These are phyloP conservation scores for Pardosa pseudoannulata DNA, from an alignment of 2,888 invertebrate species.

Conservation along the genomic window DNA sequence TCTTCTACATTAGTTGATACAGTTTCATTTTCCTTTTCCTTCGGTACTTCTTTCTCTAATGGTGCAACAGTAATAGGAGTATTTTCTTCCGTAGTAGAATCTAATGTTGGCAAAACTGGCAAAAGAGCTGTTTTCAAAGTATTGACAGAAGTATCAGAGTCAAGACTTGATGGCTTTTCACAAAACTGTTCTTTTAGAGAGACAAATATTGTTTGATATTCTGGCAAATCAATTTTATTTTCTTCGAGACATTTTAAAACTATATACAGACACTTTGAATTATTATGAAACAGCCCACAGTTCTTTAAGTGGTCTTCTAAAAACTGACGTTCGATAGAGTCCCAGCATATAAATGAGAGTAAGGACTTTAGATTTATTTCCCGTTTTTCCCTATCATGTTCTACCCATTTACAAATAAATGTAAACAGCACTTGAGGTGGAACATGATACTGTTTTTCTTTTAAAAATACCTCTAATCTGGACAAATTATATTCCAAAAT, in stretches of 20 bases:
- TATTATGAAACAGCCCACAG: conserved; percentile 81
- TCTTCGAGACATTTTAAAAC: conserved; percentile 80
- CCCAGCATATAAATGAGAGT: conserved; percentile 32
- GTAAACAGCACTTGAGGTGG: conserved; percentile 78
- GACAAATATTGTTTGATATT: neutral
- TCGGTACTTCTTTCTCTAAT: conserved; percentile 28
- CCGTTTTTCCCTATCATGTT: conserved; percentile 79
- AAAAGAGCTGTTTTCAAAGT: conserved; percentile 75
- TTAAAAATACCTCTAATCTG: conserved; percentile 80
- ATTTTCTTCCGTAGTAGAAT: conserved; percentile 24
- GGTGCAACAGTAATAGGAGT: conserved; percentile 29
- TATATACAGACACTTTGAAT: conserved; percentile 81
- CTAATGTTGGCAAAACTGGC: conserved; percentile 73
- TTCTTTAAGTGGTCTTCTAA: conserved; percentile 80
- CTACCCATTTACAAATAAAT: conserved; percentile 81
- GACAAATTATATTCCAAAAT: conserved; percentile 79
- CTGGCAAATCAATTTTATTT: conserved; percentile 37
- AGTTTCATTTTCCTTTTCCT: neutral
- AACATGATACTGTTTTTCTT: conserved; percentile 79
- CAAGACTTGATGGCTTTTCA: conserved; percentile 12
- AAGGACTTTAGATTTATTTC: conserved; percentile 80
- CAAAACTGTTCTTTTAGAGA: conserved; percentile 30
- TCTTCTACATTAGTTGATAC: neutral
- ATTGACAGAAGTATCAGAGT: conserved; percentile 76
- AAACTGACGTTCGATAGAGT: conserved; percentile 25